Conservation (phyloP, 2,113 vertebrate genomes). For the Callipepla californica region DNA sequence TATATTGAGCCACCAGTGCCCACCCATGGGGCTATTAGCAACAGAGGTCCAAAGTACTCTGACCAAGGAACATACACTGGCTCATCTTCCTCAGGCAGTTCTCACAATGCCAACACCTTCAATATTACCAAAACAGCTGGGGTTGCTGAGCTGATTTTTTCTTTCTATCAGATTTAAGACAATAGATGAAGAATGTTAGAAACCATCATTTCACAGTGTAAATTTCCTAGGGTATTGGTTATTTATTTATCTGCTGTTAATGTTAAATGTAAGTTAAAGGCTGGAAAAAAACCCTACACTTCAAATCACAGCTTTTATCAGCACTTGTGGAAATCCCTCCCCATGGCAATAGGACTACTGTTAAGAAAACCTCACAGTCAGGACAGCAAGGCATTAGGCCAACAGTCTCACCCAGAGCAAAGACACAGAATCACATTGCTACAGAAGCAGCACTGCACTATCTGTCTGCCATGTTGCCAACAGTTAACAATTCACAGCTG, state of each 20-base stretch:
- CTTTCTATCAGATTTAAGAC: background rate
- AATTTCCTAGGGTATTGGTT: background rate
- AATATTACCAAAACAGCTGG: background rate
- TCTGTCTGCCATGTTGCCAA: background rate
- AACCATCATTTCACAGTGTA: background rate
- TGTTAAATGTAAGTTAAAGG: background rate
- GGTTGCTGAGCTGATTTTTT: background rate
- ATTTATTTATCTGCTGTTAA: background rate
- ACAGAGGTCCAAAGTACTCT: background rate
- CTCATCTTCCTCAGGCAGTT: background rate
- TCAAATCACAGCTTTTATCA: background rate
- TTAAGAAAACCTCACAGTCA: background rate
- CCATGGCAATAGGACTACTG: background rate
- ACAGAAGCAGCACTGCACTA: background rate
- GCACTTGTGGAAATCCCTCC: background rate
- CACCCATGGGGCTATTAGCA: background rate
- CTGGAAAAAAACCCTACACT: background rate
- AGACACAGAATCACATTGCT: background rate
- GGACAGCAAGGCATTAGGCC: background rate
- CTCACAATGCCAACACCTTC: background rate
- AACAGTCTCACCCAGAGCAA: background rate
- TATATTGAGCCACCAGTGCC: background rate
- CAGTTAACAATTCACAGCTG: background rate
- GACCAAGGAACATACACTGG: no score
- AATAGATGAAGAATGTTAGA: background rate